These are phyloP conservation scores for Chloroceryle amazona DNA, from an alignment of 2,797 vertebrate genomes.

Conservation along the genomic window DNA sequence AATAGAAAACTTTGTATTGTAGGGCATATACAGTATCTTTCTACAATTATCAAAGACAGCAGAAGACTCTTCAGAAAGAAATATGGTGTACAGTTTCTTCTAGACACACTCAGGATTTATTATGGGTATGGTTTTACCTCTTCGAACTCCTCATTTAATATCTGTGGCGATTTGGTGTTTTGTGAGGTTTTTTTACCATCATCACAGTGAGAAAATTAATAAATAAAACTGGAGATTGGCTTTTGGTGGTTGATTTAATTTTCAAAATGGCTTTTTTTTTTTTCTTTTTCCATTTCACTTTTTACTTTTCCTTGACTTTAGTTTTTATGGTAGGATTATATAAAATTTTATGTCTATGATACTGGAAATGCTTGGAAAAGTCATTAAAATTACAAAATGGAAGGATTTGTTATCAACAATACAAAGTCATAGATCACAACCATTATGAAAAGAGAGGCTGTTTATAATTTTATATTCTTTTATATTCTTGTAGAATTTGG, in stretches of 20 bases:
- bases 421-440: neutral
- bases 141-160: neutral
- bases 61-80: conserved; percentile 95
- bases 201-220: neutral
- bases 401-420: neutral
- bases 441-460: neutral
- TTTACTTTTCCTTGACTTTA: neutral
- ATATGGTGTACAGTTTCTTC: conserved; percentile 94
- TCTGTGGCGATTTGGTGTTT: neutral
- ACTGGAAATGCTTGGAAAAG: neutral
- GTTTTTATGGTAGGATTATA: neutral
- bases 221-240: neutral
- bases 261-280: neutral
- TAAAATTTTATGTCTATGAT: neutral
- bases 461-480: neutral
- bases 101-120: conserved; percentile 93
- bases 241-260: neutral
- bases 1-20: conserved; percentile 55
- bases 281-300: neutral
- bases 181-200: neutral
- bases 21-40: conserved; percentile 99
- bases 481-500: neutral
- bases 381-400: neutral
- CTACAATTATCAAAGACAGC: conserved; percentile 96
- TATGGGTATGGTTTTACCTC: conserved; percentile 87